Base-by-base conservation (phyloP, 2,113 vertebrate genomes). In the Uria aalge region DNA sequence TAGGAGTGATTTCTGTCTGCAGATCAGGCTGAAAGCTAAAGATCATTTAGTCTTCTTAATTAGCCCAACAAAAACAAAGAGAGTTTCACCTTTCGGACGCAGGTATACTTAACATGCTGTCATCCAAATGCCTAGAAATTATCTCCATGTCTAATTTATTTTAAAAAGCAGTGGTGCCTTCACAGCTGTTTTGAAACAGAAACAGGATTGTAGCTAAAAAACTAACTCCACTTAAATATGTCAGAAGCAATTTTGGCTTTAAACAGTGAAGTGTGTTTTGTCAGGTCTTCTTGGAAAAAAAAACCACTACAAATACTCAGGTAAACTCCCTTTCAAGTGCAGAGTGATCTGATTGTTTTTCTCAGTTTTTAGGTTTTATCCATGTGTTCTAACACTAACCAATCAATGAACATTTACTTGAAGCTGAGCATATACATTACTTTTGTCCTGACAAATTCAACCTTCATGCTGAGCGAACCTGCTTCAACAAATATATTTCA, bases 381-480 rank as follows among this genome's bases (percentile, higher is more conserved):
- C 47, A 88, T 30, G 43, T 50, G 59, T 79, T 68, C 47, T 78
- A 81, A 60, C 18, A 38, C 73, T 53, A 96, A 64, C 13, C 27
- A 53, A 36, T 32, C 36, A 36, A 74, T 45, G 27, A 72, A 82
- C 20, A 55, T 56, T 76, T 78, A 50, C 36, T 15, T 83, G 17
- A 76, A 90, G 77, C 20, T 62, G 23, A 56, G 21, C 24, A 74
- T 72, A 88, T 73, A 90, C 23, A 14, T 27, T 21, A 82, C 75
- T 94, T 69, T 84, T 71, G 24, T 24, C 30, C 27, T 47, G 60
- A 47, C 8, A 77, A 69, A 64, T 50, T 73, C 73, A 85, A 55
- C 74, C 88, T 92, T 91, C n/a, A 38, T 94, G 71, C 71, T 87
- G 92, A 96, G 36, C 10, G 4, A 62, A 96, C 81, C 45, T 89